Evolutionary conservation across 2,888 invertebrate genomes (phyloP).

Genomic region (Dryocosmus kuriphilus): DNA sequence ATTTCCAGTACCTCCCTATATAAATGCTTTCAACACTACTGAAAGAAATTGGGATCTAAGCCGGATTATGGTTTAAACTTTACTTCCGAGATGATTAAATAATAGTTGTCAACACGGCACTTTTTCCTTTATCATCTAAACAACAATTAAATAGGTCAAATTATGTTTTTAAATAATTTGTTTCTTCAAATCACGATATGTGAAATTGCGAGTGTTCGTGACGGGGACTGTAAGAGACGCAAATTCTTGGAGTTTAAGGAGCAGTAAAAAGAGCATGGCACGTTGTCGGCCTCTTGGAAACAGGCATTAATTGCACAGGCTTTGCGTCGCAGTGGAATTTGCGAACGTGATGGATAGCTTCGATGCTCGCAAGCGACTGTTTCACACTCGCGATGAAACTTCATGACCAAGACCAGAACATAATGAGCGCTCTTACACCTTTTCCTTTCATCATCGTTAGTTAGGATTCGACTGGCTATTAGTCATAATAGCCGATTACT

Average conservation of each 20-base stretch:
- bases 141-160: background rate
- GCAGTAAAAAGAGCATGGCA: slow-evolving; percentile 24
- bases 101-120: too few species aligned
- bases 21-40: background rate
- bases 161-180: background rate
- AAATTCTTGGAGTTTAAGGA: slow-evolving; percentile 8
- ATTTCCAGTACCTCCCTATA: background rate
- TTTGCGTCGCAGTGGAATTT: slow-evolving; percentile 31
- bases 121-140: background rate
- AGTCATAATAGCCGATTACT: background rate
- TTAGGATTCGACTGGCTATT: background rate
- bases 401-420: slow-evolving; percentile 1
- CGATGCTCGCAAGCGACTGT: slow-evolving; percentile 2
- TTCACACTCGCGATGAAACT: background rate
- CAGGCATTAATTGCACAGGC: slow-evolving; percentile 37
- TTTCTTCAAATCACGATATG: background rate
- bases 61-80: too few species aligned
- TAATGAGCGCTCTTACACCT: background rate
- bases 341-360: slow-evolving; percentile 36
- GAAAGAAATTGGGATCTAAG: too few species aligned
- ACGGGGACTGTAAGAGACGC: background rate
- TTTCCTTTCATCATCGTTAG: background rate
- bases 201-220: background rate
- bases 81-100: too few species aligned
- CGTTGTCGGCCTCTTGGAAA: slow-evolving; percentile 13